Conservation (phyloP, 1,140 invertebrate species). For the Mesaphorura yosii region DNA sequence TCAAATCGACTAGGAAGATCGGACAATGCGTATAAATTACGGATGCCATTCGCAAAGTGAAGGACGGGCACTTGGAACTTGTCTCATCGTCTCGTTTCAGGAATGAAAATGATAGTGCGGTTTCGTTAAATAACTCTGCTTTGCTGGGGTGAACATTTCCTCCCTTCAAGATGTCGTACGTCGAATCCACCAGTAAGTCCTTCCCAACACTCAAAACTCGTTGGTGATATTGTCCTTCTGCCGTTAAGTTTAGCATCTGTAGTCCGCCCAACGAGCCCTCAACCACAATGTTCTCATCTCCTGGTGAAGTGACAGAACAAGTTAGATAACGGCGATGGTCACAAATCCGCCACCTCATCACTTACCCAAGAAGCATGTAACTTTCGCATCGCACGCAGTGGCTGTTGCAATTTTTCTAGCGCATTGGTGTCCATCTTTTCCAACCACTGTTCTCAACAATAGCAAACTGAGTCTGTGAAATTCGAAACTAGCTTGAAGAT, state of each 20-base stretch:
- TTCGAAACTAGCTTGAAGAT: constrained; percentile 67
- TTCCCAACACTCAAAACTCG: constrained; percentile 72
- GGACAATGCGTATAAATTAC: constrained; percentile 88
- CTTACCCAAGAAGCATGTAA: constrained; percentile 70
- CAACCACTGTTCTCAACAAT: constrained; percentile 60
- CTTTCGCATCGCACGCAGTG: constrained; percentile 76
- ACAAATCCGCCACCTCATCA: constrained; percentile 18
- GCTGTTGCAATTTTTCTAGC: constrained; percentile 86
- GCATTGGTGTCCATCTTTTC: constrained; percentile 51
- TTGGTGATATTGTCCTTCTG: constrained; percentile 61
- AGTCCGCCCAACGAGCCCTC: constrained; percentile 79
- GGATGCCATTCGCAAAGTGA: constrained; percentile 69
- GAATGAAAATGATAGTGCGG: constrained; percentile 6
- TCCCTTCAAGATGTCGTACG: neutral
- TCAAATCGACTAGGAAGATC: constrained; percentile 67
- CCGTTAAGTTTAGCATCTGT: constrained; percentile 74
- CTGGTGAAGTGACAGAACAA: constrained; percentile 17
- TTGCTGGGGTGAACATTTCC: neutral
- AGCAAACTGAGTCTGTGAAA: constrained; percentile 83
- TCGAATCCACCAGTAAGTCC: constrained; percentile 37
- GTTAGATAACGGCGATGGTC: no score
- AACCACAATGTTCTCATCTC: constrained; percentile 47
- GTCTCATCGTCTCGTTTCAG: constrained; percentile 4
- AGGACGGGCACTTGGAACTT: constrained; percentile 34
- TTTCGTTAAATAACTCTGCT: neutral